Evolutionary conservation across 1,140 invertebrate genomes (phyloP).

Genomic region (Eueides isabella): DNA sequence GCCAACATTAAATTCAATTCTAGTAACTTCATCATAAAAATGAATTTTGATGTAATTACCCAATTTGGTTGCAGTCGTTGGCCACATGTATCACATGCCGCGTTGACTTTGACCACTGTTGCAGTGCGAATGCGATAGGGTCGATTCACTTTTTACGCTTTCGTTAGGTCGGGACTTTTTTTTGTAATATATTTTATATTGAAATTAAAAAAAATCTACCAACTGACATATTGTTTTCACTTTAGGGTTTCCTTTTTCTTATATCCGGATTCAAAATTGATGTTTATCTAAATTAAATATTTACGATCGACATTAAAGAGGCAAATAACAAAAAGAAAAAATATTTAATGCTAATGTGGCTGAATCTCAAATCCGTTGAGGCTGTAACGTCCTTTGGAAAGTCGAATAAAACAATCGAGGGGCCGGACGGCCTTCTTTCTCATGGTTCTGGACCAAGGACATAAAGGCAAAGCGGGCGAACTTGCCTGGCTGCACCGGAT

Average conservation of each 20-base stretch:
- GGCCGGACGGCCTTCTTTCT: slow-evolving; percentile 60
- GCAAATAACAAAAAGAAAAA: not conserved
- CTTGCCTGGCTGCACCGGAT: slow-evolving; percentile 46
- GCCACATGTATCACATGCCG: slow-evolving; percentile 74
- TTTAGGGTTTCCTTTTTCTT: slow-evolving; percentile 69
- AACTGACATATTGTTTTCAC: slow-evolving; percentile 59
- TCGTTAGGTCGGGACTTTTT: slow-evolving; percentile 61
- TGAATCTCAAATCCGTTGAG: not conserved
- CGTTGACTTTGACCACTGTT: slow-evolving; percentile 68
- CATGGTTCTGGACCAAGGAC: slow-evolving; percentile 58
- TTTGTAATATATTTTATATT: slow-evolving; percentile 43
- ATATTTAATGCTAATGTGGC: not conserved
- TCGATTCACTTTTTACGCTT: slow-evolving; percentile 62
- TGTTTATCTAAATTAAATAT: slow-evolving; percentile 20
- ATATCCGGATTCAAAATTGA: slow-evolving; percentile 53
- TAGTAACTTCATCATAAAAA: slow-evolving; percentile 21
- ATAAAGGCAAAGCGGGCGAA: slow-evolving; percentile 58
- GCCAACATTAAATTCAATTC: slow-evolving; percentile 23
- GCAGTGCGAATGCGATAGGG: slow-evolving; percentile 30
- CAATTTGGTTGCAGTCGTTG: slow-evolving; percentile 61
- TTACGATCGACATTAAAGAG: not conserved
- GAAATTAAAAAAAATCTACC: slow-evolving; percentile 56
- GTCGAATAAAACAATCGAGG: slow-evolving; percentile 48
- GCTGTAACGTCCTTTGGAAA: slow-evolving; percentile 37
- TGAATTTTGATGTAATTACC: slow-evolving; percentile 19